Percentiles rank a stretch among this genome's conserved stretches.
These are phyloP conservation scores for Perdita meconis DNA, from an alignment of 2,888 invertebrate species.

Conservation along the genomic window DNA sequence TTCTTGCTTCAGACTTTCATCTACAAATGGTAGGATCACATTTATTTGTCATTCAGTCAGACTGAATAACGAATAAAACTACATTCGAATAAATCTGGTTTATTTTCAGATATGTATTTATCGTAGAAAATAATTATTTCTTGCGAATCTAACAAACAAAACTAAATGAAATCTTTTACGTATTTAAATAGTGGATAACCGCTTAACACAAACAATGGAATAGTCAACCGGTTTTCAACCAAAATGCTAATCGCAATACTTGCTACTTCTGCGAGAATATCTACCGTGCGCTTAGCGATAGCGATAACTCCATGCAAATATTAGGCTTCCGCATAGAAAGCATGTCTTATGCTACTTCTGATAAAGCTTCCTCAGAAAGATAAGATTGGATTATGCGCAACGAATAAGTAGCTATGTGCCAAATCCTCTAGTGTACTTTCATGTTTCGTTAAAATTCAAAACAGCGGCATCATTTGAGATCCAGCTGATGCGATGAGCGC, in stretches of 20 bases:
- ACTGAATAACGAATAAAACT: background rate
- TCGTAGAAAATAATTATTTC: constrained; percentile 10
- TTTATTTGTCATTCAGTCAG: no score
- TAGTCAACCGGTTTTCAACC: background rate
- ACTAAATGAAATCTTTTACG: background rate
- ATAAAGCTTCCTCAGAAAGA: constrained; percentile 11
- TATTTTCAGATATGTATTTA: background rate
- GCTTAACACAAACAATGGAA: background rate
- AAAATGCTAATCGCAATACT: constrained; percentile 1
- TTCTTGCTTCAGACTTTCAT: no score
- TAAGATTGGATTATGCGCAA: constrained; percentile 20
- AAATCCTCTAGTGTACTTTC: background rate
- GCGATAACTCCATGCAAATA: constrained; percentile 37
- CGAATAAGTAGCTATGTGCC: background rate
- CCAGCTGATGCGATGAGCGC: background rate
- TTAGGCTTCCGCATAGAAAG: background rate
- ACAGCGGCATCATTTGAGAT: background rate
- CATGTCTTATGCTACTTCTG: constrained; percentile 14
- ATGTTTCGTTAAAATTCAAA: constrained; percentile 4
- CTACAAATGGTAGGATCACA: no score
- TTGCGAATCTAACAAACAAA: background rate
- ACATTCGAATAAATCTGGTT: background rate
- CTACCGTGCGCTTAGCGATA: constrained; percentile 4
- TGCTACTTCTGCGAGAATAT: constrained; percentile 19
- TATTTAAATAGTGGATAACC: background rate